Evolutionary conservation across 2,113 vertebrate genomes (phyloP).

Genomic region (Lepisosteus oculatus): DNA sequence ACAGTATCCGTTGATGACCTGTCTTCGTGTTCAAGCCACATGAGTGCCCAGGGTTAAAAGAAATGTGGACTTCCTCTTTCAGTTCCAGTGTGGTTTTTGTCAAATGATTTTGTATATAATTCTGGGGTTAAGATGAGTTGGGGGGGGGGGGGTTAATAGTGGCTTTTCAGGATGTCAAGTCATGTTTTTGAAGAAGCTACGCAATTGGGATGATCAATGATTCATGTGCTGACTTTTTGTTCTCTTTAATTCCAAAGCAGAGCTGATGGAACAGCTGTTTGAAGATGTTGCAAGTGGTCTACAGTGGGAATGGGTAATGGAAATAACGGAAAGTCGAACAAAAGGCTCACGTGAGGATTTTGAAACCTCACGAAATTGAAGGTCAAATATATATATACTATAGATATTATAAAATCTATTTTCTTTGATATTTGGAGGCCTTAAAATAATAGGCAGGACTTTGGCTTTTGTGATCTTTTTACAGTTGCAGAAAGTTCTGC

Average conservation of each 20-base stretch:
- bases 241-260: background rate
- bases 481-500: too few relatives aligned
- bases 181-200: conserved; percentile 2
- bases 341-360: background rate
- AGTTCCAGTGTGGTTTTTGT: conserved; percentile 36
- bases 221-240: background rate
- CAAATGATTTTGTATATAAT: conserved; percentile 22
- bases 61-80: conserved; percentile 41
- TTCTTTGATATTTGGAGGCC: too few relatives aligned
- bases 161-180: conserved; percentile 12
- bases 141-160: background rate
- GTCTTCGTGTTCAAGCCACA: conserved; percentile 19
- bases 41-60: conserved; percentile 24
- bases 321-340: background rate
- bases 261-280: conserved; percentile 1
- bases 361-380: background rate
- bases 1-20: conserved; percentile 20
- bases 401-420: too few relatives aligned
- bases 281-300: background rate
- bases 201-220: background rate
- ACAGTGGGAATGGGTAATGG: background rate
- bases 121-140: background rate
- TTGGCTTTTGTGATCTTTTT: too few relatives aligned
- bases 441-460: too few relatives aligned
- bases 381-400: background rate